Percentiles rank a stretch among this genome's conserved stretches.
Conservation (phyloP, 2,888 invertebrate genomes). For the Theodoxus fluviatilis region DNA sequence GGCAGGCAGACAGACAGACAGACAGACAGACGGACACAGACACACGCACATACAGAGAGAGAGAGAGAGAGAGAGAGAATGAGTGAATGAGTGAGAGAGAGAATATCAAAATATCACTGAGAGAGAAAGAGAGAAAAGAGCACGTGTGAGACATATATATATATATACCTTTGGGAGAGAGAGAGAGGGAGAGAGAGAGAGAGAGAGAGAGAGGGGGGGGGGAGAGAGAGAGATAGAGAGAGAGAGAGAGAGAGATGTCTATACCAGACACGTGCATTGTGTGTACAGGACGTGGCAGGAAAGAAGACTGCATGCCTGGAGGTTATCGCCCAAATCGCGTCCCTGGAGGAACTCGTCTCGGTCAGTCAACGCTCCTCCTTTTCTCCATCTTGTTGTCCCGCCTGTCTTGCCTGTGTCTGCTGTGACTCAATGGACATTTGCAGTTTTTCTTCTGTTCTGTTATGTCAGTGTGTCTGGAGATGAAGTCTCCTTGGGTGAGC, state of each 20-base stretch:
- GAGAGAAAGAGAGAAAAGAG: background rate
- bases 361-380: slow-evolving; percentile 34
- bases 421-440: no score
- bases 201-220: background rate
- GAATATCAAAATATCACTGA: background rate
- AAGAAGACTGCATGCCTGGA: slow-evolving; percentile 54
- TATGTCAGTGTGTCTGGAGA: background rate
- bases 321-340: slow-evolving; percentile 50
- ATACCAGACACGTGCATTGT: background rate
- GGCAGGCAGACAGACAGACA: background rate
- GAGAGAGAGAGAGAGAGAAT: background rate
- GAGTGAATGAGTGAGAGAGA: background rate
- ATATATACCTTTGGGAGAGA: background rate
- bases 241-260: background rate
- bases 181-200: background rate
- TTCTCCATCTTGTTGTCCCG: background rate
- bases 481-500: background rate
- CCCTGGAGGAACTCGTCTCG: slow-evolving; percentile 56
- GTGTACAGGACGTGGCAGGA: slow-evolving; percentile 46
- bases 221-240: background rate
- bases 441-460: slow-evolving; percentile 5
- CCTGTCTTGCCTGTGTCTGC: no score
- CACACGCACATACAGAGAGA: background rate
- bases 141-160: background rate
- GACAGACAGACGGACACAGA: background rate